These are phyloP conservation scores for Eupithecia insigniata DNA, from an alignment of 2,888 invertebrate species.

Conservation along the genomic window DNA sequence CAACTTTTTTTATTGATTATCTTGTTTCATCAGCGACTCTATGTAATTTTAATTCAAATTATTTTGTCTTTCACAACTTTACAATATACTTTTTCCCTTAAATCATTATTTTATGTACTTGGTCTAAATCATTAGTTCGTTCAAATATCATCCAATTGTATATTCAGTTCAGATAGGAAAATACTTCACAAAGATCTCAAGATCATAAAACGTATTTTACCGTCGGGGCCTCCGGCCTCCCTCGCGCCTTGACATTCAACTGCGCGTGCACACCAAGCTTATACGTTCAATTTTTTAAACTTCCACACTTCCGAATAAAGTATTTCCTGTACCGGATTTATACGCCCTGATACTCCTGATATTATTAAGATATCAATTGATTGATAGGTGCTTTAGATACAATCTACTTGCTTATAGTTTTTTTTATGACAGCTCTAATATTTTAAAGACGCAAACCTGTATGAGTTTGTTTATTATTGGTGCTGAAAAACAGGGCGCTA, in stretches of 20 bases:
- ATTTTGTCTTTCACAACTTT: no score
- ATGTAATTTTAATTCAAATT: no score
- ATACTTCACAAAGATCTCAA: slow-evolving; percentile 26
- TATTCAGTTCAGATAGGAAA: neutral
- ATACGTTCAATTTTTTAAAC: slow-evolving; percentile 77
- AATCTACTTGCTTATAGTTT: neutral
- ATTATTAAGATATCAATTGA: slow-evolving; percentile 27
- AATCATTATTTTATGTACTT: neutral
- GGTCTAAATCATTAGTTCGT: neutral
- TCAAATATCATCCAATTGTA: neutral
- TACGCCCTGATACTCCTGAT: slow-evolving; percentile 36
- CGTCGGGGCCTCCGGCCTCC: slow-evolving; percentile 62
- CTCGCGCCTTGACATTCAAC: slow-evolving; percentile 78
- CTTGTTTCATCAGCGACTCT: no score
- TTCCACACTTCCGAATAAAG: slow-evolving; percentile 73
- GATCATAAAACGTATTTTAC: slow-evolving; percentile 37
- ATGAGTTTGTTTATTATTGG: no score
- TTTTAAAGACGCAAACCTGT: neutral
- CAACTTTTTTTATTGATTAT: no score
- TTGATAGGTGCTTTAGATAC: slow-evolving; percentile 26
- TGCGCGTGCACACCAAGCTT: slow-evolving; percentile 67
- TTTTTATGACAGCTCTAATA: neutral
- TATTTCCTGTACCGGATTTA: slow-evolving; percentile 68
- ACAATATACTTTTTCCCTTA: no score
- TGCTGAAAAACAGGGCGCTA: no score